Conservation (phyloP, 2,797 vertebrate species). For the Poecilia velifera region DNA sequence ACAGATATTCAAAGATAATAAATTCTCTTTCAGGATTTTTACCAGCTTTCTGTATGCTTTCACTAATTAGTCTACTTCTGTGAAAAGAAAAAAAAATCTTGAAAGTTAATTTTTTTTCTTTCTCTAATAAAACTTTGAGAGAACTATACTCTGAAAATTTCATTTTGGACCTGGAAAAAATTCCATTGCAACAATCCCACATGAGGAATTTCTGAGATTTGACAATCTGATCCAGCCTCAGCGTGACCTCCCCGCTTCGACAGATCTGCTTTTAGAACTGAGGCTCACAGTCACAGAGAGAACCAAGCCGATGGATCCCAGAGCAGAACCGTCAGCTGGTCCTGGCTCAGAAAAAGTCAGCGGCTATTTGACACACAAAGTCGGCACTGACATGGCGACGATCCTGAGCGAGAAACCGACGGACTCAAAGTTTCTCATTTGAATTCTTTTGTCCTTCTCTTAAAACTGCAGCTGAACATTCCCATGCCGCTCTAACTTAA, state of each 20-base stretch:
- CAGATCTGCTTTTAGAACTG: background rate
- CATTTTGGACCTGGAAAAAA: background rate
- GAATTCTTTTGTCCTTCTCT: background rate
- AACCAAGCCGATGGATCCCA: background rate
- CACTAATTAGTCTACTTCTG: background rate
- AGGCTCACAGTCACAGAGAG: background rate
- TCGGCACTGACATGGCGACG: background rate
- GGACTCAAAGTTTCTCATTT: background rate
- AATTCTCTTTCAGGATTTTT: background rate
- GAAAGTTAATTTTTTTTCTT: background rate
- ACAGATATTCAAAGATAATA: background rate
- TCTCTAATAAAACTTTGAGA: background rate
- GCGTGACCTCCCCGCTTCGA: background rate
- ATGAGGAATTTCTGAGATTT: background rate
- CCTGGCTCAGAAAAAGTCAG: background rate
- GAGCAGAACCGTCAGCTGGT: background rate
- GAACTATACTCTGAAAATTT: background rate
- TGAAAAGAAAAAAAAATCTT: background rate
- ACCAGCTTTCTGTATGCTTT: background rate
- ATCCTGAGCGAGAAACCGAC: background rate
- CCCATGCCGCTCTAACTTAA: background rate
- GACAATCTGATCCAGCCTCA: background rate
- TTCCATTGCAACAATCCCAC: background rate
- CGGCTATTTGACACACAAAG: background rate
- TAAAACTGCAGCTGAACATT: background rate